Evolutionary conservation across 2,797 vertebrate genomes (phyloP), one percentile per base, ranked within the genome.

Genomic region (Halcyon smyrnensis): DNA sequence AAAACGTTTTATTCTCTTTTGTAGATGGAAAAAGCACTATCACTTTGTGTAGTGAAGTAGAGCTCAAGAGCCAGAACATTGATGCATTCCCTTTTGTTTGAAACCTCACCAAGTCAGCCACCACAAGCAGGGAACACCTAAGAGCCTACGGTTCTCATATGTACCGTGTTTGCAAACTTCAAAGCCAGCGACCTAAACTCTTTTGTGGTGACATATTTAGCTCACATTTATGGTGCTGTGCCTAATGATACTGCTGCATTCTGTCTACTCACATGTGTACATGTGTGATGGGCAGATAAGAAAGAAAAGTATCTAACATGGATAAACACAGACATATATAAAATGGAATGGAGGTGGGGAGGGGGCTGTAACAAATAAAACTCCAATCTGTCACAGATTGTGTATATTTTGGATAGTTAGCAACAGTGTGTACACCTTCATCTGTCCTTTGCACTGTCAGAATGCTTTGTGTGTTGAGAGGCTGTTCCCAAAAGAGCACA

Each of bases 131-230:
- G 30, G 76, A 56, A 21, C 25, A 70, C n/a, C 39, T 27, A 24
- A 25, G 18, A 1, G 3, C 48, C 41, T 50, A 4, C 0, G 0
- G 51, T 43, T 62, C n/a, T 80, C 46, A n/a, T 39, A 13, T 1
- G 1, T 25, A 50, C 34, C 28, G 15, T 27, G 39, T 36, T 48
- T 39, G 36, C 37, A 57, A 50, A 48, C 34, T 59, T 50, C 53
- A 76, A 67, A 87, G 24, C 15, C 48, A 39, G 32, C 12, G 54
- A 77, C 39, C 30, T 53, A 9, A 51, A 78, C 10, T 37, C 45
- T 60, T 59, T 59, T 23, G 16, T 27, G 23, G 28, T 45, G 64
- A 64, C 39, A 41, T 24, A 68, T 54, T 78, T 34, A 78, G 50
- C 39, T 43, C 32, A 12, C 10, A 18, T 75, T 36, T 48, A 45